Evolutionary conservation across 2,888 invertebrate genomes (phyloP).

Genomic region (Ochlodes sylvanus): DNA sequence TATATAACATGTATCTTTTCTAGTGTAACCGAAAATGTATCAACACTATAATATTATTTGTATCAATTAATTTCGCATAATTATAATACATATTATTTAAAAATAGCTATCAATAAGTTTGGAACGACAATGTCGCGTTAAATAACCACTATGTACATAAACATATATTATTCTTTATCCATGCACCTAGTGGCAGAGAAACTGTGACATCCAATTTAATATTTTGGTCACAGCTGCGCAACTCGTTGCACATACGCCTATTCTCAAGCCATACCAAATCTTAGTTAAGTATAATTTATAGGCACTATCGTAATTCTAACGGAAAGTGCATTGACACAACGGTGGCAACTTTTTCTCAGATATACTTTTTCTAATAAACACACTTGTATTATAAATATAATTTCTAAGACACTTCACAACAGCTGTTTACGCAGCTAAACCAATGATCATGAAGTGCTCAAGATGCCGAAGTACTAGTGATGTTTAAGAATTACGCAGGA

Average conservation of each 20-base stretch:
- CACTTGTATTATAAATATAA: constrained; percentile 9
- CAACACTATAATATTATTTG: constrained; percentile 8
- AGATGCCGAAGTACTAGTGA: constrained; percentile 15
- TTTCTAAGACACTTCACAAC: constrained; percentile 21
- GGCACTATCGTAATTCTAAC: constrained; percentile 34
- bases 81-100: constrained; percentile 29
- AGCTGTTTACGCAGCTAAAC: constrained; percentile 10
- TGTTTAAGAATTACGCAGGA: not conserved
- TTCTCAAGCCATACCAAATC: constrained; percentile 24
- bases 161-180: constrained; percentile 49
- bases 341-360: constrained; percentile 7
- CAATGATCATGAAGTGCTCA: constrained; percentile 13
- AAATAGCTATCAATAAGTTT: constrained; percentile 52
- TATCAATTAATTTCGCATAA: constrained; percentile 23
- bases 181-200: constrained; percentile 61
- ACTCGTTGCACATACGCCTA: constrained; percentile 46
- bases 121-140: constrained; percentile 49
- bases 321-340: constrained; percentile 22
- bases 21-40: constrained; percentile 17
- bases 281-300: constrained; percentile 31
- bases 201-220: constrained; percentile 50
- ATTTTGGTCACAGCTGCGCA: constrained; percentile 54
- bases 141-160: constrained; percentile 63
- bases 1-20: constrained; percentile 25
- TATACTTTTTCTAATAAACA: constrained; percentile 7